Evolutionary conservation across 2,113 vertebrate genomes (phyloP), one percentile per base, ranked within the genome.

Genomic region (Daphoenositta chrysoptera): DNA sequence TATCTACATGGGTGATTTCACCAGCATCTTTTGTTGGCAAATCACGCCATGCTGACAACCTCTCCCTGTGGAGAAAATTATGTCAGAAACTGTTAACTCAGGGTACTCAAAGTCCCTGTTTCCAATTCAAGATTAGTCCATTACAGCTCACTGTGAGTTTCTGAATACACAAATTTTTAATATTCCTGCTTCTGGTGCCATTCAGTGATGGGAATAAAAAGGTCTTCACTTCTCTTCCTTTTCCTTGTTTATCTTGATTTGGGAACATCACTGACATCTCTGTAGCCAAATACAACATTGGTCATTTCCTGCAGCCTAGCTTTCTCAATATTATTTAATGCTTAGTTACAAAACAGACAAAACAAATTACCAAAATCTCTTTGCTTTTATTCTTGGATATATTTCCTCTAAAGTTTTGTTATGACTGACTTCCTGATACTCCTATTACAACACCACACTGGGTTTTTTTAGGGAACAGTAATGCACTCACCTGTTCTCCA

Each of bases 401-500:
- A 40, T 89, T 92, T 91, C 68, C 31, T 72, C 69, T 51, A 31
- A 76, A 69, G 17, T 51, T 86, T 65, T 80, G n/a, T 44, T 95
- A 51, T 53, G 23, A 60, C 51, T 33, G 58, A 76, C 21, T 69
- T 89, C 66, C 61, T 70, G n/a, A 87, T 30, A 42, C 26, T 63
- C 39, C 50, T 39, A 23, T 58, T 71, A 45, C 24, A 95, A 63
- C 45, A 81, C 30, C 14, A 47, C 26, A 30, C 18, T 42, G 17
- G n/a, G n/a, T 7, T 57, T 84, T 39, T 65, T 51, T 22, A 45
- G 26, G 48, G 45, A 47, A 31, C 40, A 65, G 19, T 22, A 58
- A 22, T 16, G 37, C 45, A 84, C 97, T 94, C 54, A 98, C 99
- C 99, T 99, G 97, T 99, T 99, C 96, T 99, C 99, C 99, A 99